Percentiles rank a stretch among this genome's conserved stretches.
Evolutionary conservation across 2,113 vertebrate genomes (phyloP).

Genomic region (Myotis lucifugus): DNA sequence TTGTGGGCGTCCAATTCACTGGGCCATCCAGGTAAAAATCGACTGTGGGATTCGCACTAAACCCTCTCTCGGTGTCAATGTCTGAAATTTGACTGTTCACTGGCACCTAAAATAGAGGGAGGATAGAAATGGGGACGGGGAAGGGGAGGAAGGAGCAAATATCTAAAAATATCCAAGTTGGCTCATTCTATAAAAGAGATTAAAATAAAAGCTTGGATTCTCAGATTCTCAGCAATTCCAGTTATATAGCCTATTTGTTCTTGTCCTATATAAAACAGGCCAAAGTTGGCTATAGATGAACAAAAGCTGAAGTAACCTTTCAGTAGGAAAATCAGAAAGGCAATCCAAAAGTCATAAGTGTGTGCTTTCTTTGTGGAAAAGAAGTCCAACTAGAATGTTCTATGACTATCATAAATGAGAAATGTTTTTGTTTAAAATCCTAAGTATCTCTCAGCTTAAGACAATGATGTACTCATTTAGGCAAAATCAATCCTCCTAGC

Average conservation of each 20-base stretch:
- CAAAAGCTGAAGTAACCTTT: slow-evolving; percentile 33
- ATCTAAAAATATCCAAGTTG: slow-evolving; percentile 36
- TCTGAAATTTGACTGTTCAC: slow-evolving; percentile 36
- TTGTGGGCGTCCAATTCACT: not conserved
- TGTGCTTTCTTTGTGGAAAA: slow-evolving; percentile 39
- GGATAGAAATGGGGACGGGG: not conserved
- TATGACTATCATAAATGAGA: not conserved
- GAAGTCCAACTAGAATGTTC: not conserved
- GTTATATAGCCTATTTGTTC: slow-evolving; percentile 15
- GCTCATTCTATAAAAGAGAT: not conserved
- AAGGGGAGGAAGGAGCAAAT: not conserved
- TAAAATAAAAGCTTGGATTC: slow-evolving; percentile 25
- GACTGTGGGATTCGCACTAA: not conserved
- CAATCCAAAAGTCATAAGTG: slow-evolving; percentile 35
- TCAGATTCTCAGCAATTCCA: slow-evolving; percentile 36
- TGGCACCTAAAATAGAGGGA: slow-evolving; percentile 25
- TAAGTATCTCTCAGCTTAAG: not conserved
- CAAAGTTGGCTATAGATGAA: slow-evolving; percentile 22
- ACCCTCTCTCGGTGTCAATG: not conserved
- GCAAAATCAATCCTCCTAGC: not conserved
- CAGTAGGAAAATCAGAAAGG: slow-evolving; percentile 46
- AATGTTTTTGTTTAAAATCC: not conserved
- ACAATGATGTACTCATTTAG: not conserved
- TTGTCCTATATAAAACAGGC: not conserved
- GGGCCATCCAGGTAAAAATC: not conserved